Evolutionary conservation across 1,140 invertebrate genomes (phyloP).

Genomic region (Drosophila prosaltans): DNA sequence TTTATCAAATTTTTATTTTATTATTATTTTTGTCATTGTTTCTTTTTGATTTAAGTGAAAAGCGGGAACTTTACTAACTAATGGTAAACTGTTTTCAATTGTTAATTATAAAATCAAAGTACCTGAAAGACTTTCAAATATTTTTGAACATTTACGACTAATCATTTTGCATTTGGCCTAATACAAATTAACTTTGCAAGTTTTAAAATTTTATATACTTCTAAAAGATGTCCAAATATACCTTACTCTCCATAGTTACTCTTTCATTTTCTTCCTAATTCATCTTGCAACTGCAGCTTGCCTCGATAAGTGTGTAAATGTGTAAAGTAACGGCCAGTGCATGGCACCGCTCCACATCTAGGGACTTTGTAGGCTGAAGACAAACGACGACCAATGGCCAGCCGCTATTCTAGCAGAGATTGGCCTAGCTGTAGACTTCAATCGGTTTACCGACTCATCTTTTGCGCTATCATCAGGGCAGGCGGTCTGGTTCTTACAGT

Average conservation of each 20-base stretch:
- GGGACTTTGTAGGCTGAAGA: constrained; percentile 2
- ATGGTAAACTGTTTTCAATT: too few species aligned
- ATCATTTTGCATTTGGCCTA: too few species aligned
- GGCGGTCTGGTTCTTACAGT: constrained; percentile 14
- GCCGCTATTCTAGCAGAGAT: constrained; percentile 16
- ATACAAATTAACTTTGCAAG: too few species aligned
- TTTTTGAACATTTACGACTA: too few species aligned
- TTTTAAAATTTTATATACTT: too few species aligned
- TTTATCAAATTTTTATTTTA: too few species aligned
- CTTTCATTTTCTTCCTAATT: background rate
- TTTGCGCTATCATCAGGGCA: background rate
- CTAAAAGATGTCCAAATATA: background rate
- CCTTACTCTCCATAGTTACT: background rate
- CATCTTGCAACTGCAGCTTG: constrained; percentile 1
- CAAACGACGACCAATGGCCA: background rate
- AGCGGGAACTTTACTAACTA: too few species aligned
- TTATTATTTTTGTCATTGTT: too few species aligned
- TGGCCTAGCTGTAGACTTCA: constrained; percentile 39
- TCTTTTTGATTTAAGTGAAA: too few species aligned
- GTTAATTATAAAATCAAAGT: too few species aligned
- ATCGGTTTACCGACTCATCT: constrained; percentile 18
- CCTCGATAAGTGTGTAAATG: constrained; percentile 64
- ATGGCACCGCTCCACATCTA: constrained; percentile 45
- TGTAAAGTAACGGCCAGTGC: constrained; percentile 60
- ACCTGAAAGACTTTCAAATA: too few species aligned